Percentiles rank a stretch among this genome's conserved stretches.
phyloP scores from a whole-genome alignment of 2,797 vertebrate genomes.

The Balearica regulorum region DNA sequence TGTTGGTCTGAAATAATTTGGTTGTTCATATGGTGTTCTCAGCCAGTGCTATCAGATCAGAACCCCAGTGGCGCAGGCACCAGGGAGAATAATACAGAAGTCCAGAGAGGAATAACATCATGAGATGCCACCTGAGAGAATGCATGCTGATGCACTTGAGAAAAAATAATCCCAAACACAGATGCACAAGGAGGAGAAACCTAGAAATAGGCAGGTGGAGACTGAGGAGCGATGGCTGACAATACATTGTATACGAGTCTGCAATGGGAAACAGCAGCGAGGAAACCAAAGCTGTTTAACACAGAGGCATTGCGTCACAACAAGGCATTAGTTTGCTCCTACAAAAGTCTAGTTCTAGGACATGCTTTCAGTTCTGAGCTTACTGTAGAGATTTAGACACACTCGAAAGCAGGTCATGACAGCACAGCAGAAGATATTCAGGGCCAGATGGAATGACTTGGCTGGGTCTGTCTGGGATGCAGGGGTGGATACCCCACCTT shows the following conservation, averaged over 20 bases:
- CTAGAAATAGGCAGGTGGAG: conserved; percentile 62
- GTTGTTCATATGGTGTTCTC: not conserved
- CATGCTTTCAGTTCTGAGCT: conserved; percentile 45
- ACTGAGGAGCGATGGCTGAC: conserved; percentile 67
- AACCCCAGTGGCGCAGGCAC: not conserved
- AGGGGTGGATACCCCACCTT: not conserved
- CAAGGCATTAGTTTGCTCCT: conserved; percentile 41
- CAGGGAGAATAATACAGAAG: conserved; percentile 20
- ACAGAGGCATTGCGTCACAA: conserved; percentile 55
- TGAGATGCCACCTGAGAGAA: conserved; percentile 68
- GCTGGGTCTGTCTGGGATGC: not conserved
- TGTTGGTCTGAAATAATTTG: not conserved
- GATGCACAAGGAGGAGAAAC: conserved; percentile 67
- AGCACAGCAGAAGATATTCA: not conserved
- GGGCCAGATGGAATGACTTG: conserved; percentile 18
- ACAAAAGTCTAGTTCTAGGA: not conserved
- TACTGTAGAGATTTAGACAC: conserved; percentile 3
- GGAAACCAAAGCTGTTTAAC: conserved; percentile 65
- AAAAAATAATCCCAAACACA: conserved; percentile 68
- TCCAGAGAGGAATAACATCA: conserved; percentile 64
- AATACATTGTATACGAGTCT: conserved; percentile 60
- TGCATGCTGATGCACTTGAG: conserved; percentile 56
- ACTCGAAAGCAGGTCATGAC: conserved; percentile 38
- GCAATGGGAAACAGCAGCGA: conserved; percentile 66
- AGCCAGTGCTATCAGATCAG: conserved; percentile 16